Evolutionary conservation across 1,140 invertebrate species (phyloP).

Genomic region (Onthophagus taurus): DNA sequence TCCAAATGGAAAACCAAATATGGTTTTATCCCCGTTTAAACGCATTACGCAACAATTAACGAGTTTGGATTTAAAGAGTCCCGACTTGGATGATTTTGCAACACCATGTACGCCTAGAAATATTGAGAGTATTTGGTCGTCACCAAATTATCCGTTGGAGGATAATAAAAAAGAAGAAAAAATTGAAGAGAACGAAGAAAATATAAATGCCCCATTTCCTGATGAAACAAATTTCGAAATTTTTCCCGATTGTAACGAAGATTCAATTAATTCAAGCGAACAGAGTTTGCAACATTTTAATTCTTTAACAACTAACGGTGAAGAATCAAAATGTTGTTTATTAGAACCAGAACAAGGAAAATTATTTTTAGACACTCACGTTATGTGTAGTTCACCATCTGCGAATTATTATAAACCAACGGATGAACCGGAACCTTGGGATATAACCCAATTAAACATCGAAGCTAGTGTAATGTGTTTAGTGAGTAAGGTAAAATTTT

Average conservation of each 20-base stretch:
- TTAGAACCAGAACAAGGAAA: conserved; percentile 30
- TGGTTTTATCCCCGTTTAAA: conserved; percentile 61
- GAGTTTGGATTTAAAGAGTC: conserved; percentile 55
- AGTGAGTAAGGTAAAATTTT: conserved; percentile 68
- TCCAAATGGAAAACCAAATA: conserved; percentile 27
- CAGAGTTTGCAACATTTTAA: conserved; percentile 13
- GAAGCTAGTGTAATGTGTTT: conserved; percentile 83
- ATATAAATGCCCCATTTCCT: conserved; percentile 30
- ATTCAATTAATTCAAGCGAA: conserved; percentile 16
- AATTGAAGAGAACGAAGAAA: conserved; percentile 20
- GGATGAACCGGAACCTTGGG: conserved; percentile 80
- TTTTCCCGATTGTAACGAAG: conserved; percentile 38
- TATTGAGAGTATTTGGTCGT: conserved; percentile 47
- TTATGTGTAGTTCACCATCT: conserved; percentile 65
- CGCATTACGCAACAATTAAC: conserved; percentile 67
- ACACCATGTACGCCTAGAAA: conserved; percentile 55
- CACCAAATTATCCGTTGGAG: conserved; percentile 9
- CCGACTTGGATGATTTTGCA: conserved; percentile 61
- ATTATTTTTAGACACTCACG: conserved; percentile 58
- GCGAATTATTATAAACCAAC: conserved; percentile 74
- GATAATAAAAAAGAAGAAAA: conserved; percentile 11
- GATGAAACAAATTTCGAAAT: conserved; percentile 39
- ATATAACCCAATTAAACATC: conserved; percentile 79
- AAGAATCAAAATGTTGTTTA: conserved; percentile 19
- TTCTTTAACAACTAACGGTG: conserved; percentile 12